phyloP scores from a whole-genome alignment of 92 coral and sea anemone species.

The Anthopleura xanthogrammica region DNA sequence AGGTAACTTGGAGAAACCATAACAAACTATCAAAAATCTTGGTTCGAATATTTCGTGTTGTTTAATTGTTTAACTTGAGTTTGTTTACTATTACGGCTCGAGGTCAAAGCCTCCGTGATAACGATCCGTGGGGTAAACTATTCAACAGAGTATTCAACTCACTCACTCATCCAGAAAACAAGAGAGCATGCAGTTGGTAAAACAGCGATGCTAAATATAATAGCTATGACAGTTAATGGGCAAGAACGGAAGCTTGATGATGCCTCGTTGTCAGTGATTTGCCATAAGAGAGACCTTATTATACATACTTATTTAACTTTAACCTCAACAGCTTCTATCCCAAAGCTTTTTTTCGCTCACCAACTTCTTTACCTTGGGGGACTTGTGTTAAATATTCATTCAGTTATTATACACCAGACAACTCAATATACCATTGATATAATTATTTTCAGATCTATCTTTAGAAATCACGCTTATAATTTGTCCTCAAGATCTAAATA shows the following conservation, averaged over 20 bases:
- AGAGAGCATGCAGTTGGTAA: neutral
- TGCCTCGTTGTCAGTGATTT: neutral
- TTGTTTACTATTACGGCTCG: constrained; percentile 23
- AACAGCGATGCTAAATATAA: constrained; percentile 11
- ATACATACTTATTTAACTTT: too few relatives aligned
- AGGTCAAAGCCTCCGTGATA: constrained; percentile 15
- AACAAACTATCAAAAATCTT: neutral
- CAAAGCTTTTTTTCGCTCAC: neutral
- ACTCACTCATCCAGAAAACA: constrained; percentile 4
- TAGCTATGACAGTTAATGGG: neutral
- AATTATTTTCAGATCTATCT: neutral
- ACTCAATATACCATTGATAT: neutral
- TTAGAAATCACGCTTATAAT: neutral
- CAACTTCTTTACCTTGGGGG: neutral
- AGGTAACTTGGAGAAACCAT: neutral
- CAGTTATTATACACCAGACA: neutral
- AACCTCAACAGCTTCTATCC: neutral
- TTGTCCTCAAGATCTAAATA: too few relatives aligned
- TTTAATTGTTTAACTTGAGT: constrained; percentile 21
- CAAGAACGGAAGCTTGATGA: neutral
- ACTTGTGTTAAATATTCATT: neutral
- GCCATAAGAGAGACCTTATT: neutral
- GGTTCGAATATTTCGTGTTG: constrained; percentile 3
- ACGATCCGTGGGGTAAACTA: constrained; percentile 30
- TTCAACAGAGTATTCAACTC: constrained; percentile 17